Percentiles rank a stretch among this genome's conserved stretches.
Conservation (phyloP, 2,888 invertebrate species). For the Sminthurides aquaticus region DNA sequence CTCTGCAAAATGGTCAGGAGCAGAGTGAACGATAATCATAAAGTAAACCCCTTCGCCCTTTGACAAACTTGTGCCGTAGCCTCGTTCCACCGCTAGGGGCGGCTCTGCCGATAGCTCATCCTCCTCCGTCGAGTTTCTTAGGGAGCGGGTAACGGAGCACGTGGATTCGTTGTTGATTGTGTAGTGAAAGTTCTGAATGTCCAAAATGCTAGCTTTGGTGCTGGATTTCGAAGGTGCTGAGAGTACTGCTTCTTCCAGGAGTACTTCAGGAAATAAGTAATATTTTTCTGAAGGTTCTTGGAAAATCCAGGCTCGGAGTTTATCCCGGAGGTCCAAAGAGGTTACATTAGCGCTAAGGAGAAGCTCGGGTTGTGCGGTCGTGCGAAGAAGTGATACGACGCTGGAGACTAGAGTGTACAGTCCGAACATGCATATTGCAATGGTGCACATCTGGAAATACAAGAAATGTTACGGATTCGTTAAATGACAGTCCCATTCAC, state of each 20-base stretch:
- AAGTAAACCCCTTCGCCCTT: conserved; percentile 36
- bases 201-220: conserved; percentile 12
- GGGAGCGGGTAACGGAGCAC: conserved; percentile 21
- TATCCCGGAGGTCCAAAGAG: conserved; percentile 28
- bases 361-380: conserved; percentile 9
- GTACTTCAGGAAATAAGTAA: neutral
- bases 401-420: conserved; percentile 42
- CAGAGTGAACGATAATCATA: conserved; percentile 45
- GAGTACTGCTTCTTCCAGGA: neutral
- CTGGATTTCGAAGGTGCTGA: neutral
- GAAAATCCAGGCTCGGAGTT: conserved; percentile 36
- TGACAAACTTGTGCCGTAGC: neutral
- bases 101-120: neutral
- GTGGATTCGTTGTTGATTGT: conserved; percentile 35
- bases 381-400: conserved; percentile 30
- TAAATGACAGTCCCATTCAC: too few species aligned
- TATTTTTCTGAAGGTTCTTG: neutral
- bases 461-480: neutral
- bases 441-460: conserved; percentile 31
- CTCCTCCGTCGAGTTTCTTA: neutral
- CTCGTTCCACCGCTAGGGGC: neutral
- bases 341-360: conserved; percentile 9
- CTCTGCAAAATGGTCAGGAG: conserved; percentile 44
- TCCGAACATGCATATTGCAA: conserved; percentile 35
- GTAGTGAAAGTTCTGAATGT: conserved; percentile 36